Base-by-base conservation (phyloP, 2,797 vertebrate species). In the Poeciliopsis infans region DNA sequence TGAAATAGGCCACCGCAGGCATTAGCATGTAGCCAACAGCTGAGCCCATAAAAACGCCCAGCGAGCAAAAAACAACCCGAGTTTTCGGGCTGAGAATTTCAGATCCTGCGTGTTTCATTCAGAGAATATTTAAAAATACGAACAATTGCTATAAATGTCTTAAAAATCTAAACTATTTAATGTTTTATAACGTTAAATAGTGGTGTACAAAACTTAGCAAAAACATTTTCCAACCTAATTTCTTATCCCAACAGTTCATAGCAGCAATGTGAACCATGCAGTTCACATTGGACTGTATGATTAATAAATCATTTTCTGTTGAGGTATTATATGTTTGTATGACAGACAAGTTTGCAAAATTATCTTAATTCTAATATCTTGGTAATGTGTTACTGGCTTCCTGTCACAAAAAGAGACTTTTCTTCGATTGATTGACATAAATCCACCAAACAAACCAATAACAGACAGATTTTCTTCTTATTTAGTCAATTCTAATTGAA, bases 41-140 rank as follows among this genome's bases (percentile, higher is more conserved):
- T 0, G 96, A 97, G 76, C 95, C 93, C 87, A 97, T 95, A 84
- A 97, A 98, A 47, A 97, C 96, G 0, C 97, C 97, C 55, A 98
- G 90, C 0, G 97, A 97, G 81, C 95, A 95, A 87, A 97, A 98
- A 47, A 95, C 57, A 77, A 97, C 94, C 1, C 97, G 91, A 1
- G 95, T 20, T 5, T 93, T 95, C 43, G 96, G 95, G 87, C 95
- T 95, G 45, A 98, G 94, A 39, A 96, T 96, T 92, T 98, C 97
- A 36, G 96, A 94, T 84, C 97, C 97, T 97, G 93, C 41, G 20
- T 31, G 46, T 57, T 28, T 5, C 7, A 71, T 3, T 18, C 18
- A 36, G 25, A 11, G 23, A 41, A 78, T 4, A 11, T 31, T 66
- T 47, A 2, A 61, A 59, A 72, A 8, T 5, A 18, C 0, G 8